Percentiles rank a stretch among this genome's conserved stretches.
These are phyloP conservation scores for Oreochromis tanganicae DNA, from an alignment of 2,113 vertebrate species.

Conservation along the genomic window DNA sequence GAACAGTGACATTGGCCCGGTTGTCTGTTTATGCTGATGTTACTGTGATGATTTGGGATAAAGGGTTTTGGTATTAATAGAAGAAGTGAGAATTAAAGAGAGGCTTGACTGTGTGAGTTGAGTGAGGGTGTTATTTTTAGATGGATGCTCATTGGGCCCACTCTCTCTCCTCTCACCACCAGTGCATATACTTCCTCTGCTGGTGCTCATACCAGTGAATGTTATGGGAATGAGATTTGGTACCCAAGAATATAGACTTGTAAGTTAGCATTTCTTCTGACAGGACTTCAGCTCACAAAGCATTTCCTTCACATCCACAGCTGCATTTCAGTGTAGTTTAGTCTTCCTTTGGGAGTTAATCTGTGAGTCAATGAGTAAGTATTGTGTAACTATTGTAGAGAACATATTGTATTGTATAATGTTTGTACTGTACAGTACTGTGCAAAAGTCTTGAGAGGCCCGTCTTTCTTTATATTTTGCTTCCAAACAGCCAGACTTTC, in stretches of 20 bases:
- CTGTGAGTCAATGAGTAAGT: not conserved
- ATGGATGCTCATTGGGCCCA: not conserved
- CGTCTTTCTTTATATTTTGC: not conserved
- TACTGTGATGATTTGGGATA: not conserved
- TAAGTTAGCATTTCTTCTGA: not conserved
- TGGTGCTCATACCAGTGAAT: not conserved
- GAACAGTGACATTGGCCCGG: not conserved
- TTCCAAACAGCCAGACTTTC: not conserved
- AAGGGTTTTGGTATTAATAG: not conserved
- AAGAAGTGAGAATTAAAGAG: not conserved
- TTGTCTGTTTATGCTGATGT: not conserved
- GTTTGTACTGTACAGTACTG: not conserved
- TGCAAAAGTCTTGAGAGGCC: not conserved
- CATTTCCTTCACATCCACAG: not conserved
- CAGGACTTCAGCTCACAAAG: not conserved
- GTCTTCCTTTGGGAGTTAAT: not conserved
- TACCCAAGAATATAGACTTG: not conserved
- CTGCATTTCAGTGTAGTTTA: not conserved
- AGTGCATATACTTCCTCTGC: not conserved
- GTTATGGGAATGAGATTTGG: not conserved
- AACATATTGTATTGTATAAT: not conserved
- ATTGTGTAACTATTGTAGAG: not conserved
- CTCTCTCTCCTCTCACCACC: not conserved
- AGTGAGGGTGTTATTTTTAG: constrained; percentile 28
- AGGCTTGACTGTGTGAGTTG: not conserved